Conservation (phyloP, 2,797 vertebrate genomes). For the Xiphorhynchus erythropygius region DNA sequence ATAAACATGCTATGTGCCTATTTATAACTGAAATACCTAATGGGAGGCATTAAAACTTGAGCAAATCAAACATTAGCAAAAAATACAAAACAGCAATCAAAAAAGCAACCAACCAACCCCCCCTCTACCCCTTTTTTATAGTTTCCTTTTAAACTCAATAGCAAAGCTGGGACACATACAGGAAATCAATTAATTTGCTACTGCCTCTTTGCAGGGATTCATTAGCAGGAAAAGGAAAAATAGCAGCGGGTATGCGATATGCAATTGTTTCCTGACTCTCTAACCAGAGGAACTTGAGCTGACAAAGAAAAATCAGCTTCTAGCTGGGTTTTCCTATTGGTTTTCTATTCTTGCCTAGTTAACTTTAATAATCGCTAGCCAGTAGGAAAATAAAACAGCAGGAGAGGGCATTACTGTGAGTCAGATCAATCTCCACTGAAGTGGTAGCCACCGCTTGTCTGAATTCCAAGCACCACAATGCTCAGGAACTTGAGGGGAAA, state of each 20-base stretch:
- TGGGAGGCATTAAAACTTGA: not conserved
- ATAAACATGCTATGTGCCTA: not conserved
- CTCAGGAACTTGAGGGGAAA: not conserved
- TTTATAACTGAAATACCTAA: constrained; percentile 13
- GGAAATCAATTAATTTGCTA: constrained; percentile 56
- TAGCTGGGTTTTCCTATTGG: constrained; percentile 8
- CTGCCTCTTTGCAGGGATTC: constrained; percentile 40
- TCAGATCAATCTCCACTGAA: not conserved
- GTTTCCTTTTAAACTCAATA: not conserved
- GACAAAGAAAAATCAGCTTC: constrained; percentile 22
- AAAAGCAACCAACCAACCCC: not conserved
- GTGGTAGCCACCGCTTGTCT: not conserved
- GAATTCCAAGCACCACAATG: not conserved
- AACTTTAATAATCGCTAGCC: constrained; percentile 46
- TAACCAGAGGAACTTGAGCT: constrained; percentile 43
- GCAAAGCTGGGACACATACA: not conserved
- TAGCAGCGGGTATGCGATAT: constrained; percentile 24
- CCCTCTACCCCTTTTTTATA: not conserved
- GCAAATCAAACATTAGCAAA: not conserved
- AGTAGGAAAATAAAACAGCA: constrained; percentile 48
- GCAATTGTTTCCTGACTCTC: constrained; percentile 9
- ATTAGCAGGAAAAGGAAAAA: constrained; percentile 48
- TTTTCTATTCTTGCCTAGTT: constrained; percentile 47
- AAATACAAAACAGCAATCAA: not conserved
- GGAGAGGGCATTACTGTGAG: not conserved